These are phyloP conservation scores for Apolygus lucorum DNA, from an alignment of 1,140 invertebrate species.

Conservation along the genomic window DNA sequence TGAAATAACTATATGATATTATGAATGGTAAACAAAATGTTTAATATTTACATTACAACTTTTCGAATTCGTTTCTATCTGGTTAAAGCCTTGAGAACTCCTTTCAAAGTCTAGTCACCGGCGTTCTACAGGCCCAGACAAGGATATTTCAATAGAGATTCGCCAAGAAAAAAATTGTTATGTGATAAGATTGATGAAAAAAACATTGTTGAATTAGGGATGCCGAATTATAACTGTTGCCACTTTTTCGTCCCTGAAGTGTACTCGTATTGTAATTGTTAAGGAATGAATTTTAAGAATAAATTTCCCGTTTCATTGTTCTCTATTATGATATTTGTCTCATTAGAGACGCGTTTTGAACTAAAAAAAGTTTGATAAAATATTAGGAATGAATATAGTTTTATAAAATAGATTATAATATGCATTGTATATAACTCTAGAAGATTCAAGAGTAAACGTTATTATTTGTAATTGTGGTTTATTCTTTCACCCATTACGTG, in stretches of 20 bases:
- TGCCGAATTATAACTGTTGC: neutral
- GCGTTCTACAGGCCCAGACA: neutral
- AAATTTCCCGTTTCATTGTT: too few relatives aligned
- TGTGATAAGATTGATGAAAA: neutral
- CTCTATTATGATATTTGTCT: too few relatives aligned
- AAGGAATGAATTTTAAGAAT: too few relatives aligned
- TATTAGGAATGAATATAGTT: neutral
- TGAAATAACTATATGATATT: neutral
- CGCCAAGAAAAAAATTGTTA: neutral
- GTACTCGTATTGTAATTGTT: too few relatives aligned
- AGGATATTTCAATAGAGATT: too few relatives aligned
- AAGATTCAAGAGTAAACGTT: neutral
- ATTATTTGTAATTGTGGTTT: neutral
- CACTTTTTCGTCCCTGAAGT: neutral
- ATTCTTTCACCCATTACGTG: neutral
- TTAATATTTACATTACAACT: too few relatives aligned
- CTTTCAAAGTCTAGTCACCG: conserved; percentile 7
- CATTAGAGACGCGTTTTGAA: too few relatives aligned
- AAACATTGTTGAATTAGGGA: neutral
- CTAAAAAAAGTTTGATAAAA: too few relatives aligned
- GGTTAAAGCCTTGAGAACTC: neutral
- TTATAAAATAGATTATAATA: neutral
- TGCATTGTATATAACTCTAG: neutral
- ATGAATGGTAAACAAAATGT: too few relatives aligned
- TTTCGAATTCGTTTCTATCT: too few relatives aligned